These are phyloP conservation scores for Pterobdella sp. DNA, from an alignment of 2,888 invertebrate species.

Conservation along the genomic window DNA sequence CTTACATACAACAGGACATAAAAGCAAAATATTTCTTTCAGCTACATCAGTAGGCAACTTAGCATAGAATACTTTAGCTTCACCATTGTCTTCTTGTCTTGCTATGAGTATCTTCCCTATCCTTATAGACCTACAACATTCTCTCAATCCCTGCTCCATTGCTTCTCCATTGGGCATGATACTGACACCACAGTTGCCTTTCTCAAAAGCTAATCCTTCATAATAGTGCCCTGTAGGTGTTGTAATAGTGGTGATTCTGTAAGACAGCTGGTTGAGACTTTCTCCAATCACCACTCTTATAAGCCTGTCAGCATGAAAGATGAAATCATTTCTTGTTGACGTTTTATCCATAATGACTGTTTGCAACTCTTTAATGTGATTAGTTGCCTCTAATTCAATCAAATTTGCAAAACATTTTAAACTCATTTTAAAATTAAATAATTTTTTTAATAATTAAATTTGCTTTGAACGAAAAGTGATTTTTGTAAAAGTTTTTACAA, in stretches of 20 bases:
- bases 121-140: conserved; percentile 94
- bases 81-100: conserved; percentile 89
- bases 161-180: conserved; percentile 76
- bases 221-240: conserved; percentile 76
- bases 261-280: conserved; percentile 90
- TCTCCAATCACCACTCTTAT: conserved; percentile 87
- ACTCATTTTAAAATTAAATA: no score
- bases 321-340: conserved; percentile 66
- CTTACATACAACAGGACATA: conserved; percentile 96
- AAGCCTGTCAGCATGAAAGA: conserved; percentile 93
- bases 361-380: conserved; percentile 52
- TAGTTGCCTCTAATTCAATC: conserved; percentile 43
- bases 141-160: conserved; percentile 75
- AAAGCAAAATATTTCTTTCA: conserved; percentile 75
- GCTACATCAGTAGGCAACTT: conserved; percentile 93
- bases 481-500: no score
- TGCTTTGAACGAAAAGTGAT: no score
- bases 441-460: no score
- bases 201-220: conserved; percentile 84
- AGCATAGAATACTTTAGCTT: conserved; percentile 88
- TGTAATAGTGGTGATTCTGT: conserved; percentile 76
- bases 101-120: conserved; percentile 97
- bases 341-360: conserved; percentile 58
- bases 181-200: conserved; percentile 96
- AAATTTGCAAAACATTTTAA: no score